phyloP scores from a whole-genome alignment of 2,888 invertebrate species.

The Drosophila koepferae region DNA sequence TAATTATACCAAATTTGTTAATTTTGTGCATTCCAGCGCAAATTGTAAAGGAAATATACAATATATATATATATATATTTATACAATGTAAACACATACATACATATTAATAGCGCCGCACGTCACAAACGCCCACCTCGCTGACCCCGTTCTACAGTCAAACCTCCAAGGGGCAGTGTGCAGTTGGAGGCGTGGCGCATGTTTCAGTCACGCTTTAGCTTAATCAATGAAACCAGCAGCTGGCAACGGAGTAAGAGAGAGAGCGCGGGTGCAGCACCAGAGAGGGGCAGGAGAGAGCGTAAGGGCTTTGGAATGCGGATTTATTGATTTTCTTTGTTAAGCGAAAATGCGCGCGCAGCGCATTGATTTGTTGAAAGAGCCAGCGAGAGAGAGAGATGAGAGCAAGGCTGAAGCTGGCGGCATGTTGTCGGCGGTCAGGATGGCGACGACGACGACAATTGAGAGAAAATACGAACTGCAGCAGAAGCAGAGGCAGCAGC shows the following conservation, averaged over 20 bases:
- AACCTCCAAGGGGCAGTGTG: not conserved
- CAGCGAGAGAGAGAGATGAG: constrained; percentile 9
- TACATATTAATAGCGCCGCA: constrained; percentile 6
- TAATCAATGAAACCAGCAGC: constrained; percentile 60
- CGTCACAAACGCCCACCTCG: constrained; percentile 30
- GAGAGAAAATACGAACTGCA: constrained; percentile 35
- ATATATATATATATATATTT: constrained; percentile 11
- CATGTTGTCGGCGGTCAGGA: constrained; percentile 80
- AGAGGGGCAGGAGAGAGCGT: constrained; percentile 12
- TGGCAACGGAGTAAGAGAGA: not conserved
- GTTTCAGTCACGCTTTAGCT: constrained; percentile 56
- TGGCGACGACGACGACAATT: constrained; percentile 38
- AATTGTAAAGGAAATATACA: constrained; percentile 28
- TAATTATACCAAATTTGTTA: constrained; percentile 44
- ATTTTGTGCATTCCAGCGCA: constrained; percentile 44
- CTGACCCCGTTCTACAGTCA: constrained; percentile 37
- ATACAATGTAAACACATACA: constrained; percentile 6
- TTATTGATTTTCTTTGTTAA: constrained; percentile 74
- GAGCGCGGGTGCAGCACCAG: not conserved
- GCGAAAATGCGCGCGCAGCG: constrained; percentile 80
- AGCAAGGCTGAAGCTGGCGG: constrained; percentile 30
- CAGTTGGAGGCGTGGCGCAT: constrained; percentile 41
- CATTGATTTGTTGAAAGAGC: constrained; percentile 70
- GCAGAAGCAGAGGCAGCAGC: constrained; percentile 17
- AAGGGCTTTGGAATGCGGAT: constrained; percentile 57